These are phyloP conservation scores for Orycteropus afer DNA, from an alignment of 2,113 vertebrate species.

Conservation along the genomic window DNA sequence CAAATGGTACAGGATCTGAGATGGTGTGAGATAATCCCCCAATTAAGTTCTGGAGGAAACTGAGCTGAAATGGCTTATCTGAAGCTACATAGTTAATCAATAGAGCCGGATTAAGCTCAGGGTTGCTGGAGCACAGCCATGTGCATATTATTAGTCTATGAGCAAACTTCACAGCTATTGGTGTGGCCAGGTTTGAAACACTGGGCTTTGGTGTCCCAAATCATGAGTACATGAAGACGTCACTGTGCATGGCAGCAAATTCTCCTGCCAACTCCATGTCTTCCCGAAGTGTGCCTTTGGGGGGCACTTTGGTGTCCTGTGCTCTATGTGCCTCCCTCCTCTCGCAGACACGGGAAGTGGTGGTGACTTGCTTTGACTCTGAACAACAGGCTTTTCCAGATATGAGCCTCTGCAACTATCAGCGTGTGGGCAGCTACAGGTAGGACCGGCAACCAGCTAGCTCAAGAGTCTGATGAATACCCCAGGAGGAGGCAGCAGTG, in stretches of 20 bases:
- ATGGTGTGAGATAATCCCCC: conserved; percentile 69
- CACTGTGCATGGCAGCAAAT: rapidly evolving
- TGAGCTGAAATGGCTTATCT: conserved; percentile 73
- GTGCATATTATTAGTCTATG: conserved; percentile 20
- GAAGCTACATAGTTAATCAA: conserved; percentile 71
- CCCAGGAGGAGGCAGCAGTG: background rate
- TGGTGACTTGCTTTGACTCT: background rate
- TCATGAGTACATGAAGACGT: background rate
- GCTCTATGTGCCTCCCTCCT: background rate
- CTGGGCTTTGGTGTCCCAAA: background rate
- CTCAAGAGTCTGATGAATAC: background rate
- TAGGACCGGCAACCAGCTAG: background rate
- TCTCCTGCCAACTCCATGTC: background rate
- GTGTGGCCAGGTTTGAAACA: conserved; percentile 37
- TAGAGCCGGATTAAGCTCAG: conserved; percentile 60
- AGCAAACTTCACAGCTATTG: conserved; percentile 35
- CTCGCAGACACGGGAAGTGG: background rate
- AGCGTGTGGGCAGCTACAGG: background rate
- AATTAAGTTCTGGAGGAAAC: conserved; percentile 65
- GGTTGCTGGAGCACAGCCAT: conserved; percentile 51
- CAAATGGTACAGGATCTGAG: conserved; percentile 58
- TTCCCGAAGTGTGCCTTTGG: background rate
- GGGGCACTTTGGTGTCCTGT: background rate
- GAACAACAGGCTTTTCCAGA: background rate
- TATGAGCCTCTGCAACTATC: background rate